Evolutionary conservation across 2,888 invertebrate species (phyloP).

Genomic region (Clunio marinus): DNA sequence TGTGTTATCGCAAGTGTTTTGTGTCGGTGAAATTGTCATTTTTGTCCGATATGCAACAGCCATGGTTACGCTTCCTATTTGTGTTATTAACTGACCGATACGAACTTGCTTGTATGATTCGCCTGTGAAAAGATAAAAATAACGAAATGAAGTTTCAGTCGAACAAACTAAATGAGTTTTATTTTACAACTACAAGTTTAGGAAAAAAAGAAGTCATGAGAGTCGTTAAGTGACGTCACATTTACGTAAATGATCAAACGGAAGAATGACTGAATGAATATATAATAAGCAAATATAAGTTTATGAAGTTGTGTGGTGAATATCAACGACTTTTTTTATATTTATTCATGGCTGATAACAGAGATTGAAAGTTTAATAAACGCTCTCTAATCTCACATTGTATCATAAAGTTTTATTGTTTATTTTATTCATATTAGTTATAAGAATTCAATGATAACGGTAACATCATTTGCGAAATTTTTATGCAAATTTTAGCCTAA

Average conservation of each 20-base stretch:
- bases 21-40: constrained; percentile 83
- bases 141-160: background rate
- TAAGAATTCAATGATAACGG: constrained; percentile 11
- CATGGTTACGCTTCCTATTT: constrained; percentile 76
- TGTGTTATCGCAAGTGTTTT: constrained; percentile 61
- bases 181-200: background rate
- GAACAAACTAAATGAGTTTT: background rate
- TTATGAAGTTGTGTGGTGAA: no score
- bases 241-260: constrained; percentile 3
- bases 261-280: no score
- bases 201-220: no score
- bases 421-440: no score
- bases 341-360: no score
- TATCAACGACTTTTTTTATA: no score
- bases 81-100: constrained; percentile 83
- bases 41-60: constrained; percentile 85
- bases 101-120: constrained; percentile 74
- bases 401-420: no score
- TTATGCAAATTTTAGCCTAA: background rate
- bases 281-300: no score
- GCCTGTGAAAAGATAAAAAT: constrained; percentile 53
- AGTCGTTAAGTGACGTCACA: constrained; percentile 7
- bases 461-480: no score
- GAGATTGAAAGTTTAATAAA: no score
- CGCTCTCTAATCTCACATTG: no score